phyloP scores from a whole-genome alignment of 2,113 vertebrate genomes.

The Colinus virginianus region DNA sequence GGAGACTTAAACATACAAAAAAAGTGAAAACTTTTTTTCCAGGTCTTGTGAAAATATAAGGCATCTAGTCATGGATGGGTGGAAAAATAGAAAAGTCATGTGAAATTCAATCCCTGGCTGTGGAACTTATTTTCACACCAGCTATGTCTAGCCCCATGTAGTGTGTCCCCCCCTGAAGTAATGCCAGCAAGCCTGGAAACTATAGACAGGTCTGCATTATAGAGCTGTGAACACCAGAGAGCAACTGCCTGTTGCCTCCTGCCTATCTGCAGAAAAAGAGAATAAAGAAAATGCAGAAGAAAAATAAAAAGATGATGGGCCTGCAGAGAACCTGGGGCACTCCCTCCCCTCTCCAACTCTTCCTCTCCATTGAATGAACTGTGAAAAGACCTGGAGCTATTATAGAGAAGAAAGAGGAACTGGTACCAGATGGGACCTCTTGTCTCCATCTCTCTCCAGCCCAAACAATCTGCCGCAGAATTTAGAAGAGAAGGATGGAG shows the following conservation, averaged over 20 bases:
- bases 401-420: slow-evolving; percentile 79
- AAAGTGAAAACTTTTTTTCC: neutral
- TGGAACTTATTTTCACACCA: slow-evolving; percentile 68
- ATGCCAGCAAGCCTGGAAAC: slow-evolving; percentile 68
- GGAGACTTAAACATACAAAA: neutral
- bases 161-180: slow-evolving; percentile 62
- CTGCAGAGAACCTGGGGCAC: neutral
- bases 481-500: slow-evolving; percentile 80
- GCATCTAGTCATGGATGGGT: neutral
- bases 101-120: slow-evolving; percentile 24
- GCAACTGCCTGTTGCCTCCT: slow-evolving; percentile 64
- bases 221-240: slow-evolving; percentile 56
- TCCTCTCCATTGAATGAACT: slow-evolving; percentile 59
- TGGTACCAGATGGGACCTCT: slow-evolving; percentile 84
- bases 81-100: neutral
- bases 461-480: slow-evolving; percentile 85
- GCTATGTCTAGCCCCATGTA: slow-evolving; percentile 62
- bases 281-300: neutral
- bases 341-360: slow-evolving; percentile 5
- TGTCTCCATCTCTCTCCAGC: slow-evolving; percentile 84
- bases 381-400: slow-evolving; percentile 77
- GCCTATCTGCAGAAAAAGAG: slow-evolving; percentile 3
- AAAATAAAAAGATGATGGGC: neutral
- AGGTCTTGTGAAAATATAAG: neutral
- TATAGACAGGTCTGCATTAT: slow-evolving; percentile 70